Base-by-base conservation (phyloP, 2,888 invertebrate genomes). In the Ornithoptera priamus region DNA sequence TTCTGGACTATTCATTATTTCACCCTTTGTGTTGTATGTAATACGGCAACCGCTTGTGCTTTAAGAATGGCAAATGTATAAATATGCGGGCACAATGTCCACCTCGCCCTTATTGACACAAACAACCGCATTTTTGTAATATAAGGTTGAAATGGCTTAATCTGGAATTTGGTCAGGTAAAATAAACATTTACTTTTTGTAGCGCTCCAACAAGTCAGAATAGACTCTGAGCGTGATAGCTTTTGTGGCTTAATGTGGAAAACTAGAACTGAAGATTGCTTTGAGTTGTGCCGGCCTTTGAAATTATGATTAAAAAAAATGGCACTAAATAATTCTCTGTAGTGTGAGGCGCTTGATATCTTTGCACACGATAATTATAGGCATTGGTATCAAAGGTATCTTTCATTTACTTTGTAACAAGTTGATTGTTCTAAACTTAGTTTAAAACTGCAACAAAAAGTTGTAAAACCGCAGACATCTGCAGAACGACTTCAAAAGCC, bases 1-100 rank as follows among this genome's bases (percentile, higher is more conserved):
- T 91, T 90, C 88, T 89, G 83, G 86, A 85, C 87, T 85, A 87
- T 91, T 91, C 90, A 89, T 91, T 91, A 91, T 91, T 88, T 89
- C 81, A 81, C 85, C 87, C 85, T 88, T 88, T 89, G 85, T 88
- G 84, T 85, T 86, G 84, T 88, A 86, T 87, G 87, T 86, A 86
- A 87, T 87, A 84, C 82, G 76, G 75, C 80, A 77, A 78, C 82
- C 81, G 83, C 83, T 86, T 83, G 78, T 81, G 79, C 83, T 81
- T 82, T 81, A 82, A 86, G 86, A 85, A 84, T 79, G 81, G 83
- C 75, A 70, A 79, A 77, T 78, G 78, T 80, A 79, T 80, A 81
- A 83, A 85, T 84, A 85, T 85, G 81, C 83, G 53, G 81, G 83
- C 80, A 86, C 81, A 86, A 83, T 84, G 82, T 81, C 77, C 74